Conservation (phyloP, 2,888 invertebrate species). For the Noctua fimbriata region DNA sequence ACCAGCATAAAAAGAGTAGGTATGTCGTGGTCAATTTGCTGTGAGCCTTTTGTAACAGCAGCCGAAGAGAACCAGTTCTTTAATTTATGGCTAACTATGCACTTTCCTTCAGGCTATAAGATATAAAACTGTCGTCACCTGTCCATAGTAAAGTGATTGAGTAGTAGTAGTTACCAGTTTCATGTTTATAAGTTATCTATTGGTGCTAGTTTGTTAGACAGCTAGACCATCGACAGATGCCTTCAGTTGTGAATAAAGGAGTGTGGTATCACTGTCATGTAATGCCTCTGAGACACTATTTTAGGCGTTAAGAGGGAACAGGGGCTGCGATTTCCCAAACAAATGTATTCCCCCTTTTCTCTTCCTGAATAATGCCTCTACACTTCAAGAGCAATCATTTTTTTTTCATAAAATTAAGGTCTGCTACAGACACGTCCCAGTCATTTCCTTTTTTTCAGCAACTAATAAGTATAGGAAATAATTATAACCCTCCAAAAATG, state of each 20-base stretch:
- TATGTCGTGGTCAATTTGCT: neutral
- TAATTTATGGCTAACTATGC: conserved; percentile 11
- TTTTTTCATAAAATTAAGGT: too few species aligned
- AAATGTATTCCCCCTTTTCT: too few species aligned
- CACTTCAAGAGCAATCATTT: too few species aligned
- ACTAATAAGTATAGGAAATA: too few species aligned
- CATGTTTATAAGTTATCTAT: neutral
- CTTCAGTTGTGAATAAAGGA: neutral
- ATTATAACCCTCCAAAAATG: too few species aligned
- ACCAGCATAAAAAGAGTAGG: neutral
- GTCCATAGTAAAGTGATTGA: conserved; percentile 20
- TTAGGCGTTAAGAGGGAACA: neutral
- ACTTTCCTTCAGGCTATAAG: conserved; percentile 11
- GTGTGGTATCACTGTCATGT: neutral
- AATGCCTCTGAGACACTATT: neutral
- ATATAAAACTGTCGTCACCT: conserved; percentile 26
- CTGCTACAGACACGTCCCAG: too few species aligned
- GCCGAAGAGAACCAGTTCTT: conserved; percentile 15
- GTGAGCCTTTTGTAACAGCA: neutral
- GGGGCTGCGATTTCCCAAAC: too few species aligned
- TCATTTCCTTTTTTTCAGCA: too few species aligned
- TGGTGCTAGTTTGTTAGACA: neutral
- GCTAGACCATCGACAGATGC: neutral
- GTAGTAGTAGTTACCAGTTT: conserved; percentile 7
- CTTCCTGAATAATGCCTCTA: too few species aligned